Percentiles rank a stretch among this genome's conserved stretches.
Conservation (phyloP, 2,113 vertebrate species). For the Gobius niger region DNA sequence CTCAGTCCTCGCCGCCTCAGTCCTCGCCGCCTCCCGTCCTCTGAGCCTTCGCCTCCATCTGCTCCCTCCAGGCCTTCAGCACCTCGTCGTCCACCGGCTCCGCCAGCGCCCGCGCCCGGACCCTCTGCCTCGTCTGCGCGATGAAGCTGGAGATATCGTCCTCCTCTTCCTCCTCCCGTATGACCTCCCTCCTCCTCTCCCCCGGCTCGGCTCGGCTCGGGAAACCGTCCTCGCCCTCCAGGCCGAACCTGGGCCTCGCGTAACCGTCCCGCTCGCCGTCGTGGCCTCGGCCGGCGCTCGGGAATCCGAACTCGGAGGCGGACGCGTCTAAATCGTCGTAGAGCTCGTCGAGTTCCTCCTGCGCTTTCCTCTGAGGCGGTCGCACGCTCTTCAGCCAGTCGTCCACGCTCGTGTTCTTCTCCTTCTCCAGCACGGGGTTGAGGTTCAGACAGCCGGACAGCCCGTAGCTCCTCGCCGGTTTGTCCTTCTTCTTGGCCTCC, state of each 20-base stretch:
- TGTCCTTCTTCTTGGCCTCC: slow-evolving; percentile 54
- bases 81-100: slow-evolving; percentile 87
- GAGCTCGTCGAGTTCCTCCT: slow-evolving; percentile 54
- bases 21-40: slow-evolving; percentile 39
- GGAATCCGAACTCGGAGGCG: slow-evolving; percentile 80
- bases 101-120: slow-evolving; percentile 64
- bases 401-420: slow-evolving; percentile 73
- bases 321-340: slow-evolving; percentile 70
- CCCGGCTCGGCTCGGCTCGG: slow-evolving; percentile 62
- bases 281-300: slow-evolving; percentile 68
- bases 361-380: slow-evolving; percentile 71
- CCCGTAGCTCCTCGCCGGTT: slow-evolving; percentile 58
- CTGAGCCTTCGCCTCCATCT: slow-evolving; percentile 81
- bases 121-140: slow-evolving; percentile 68
- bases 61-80: slow-evolving; percentile 86
- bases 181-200: slow-evolving; percentile 47
- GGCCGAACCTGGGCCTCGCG: slow-evolving; percentile 65
- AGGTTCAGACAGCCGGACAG: slow-evolving; percentile 70
- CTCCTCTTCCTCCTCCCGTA: slow-evolving; percentile 51
- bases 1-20: too few relatives aligned
- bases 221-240: slow-evolving; percentile 51
- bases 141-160: slow-evolving; percentile 75
- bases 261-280: slow-evolving; percentile 66
- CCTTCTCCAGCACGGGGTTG: slow-evolving; percentile 57
- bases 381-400: slow-evolving; percentile 86